phyloP scores from a whole-genome alignment of 1,140 invertebrate species.

The Cyrtorhinus lividipennis region DNA sequence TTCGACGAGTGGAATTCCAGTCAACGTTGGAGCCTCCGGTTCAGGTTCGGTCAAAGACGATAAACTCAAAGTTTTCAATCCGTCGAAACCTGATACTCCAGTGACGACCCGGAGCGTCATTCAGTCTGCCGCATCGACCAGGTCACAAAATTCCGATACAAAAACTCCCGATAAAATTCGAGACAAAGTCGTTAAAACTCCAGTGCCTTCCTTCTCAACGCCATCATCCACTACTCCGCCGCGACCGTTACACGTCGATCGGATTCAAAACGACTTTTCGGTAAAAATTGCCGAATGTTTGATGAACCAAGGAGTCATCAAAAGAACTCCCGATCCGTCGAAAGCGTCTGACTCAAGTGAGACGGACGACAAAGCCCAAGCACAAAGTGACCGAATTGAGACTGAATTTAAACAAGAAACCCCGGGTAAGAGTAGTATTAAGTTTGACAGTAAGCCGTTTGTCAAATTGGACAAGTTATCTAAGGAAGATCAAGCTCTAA shows the following conservation, averaged over 20 bases:
- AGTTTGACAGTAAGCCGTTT: background rate
- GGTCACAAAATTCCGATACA: background rate
- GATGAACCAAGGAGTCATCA: background rate
- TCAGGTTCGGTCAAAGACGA: background rate
- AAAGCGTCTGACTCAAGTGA: background rate
- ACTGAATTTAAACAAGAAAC: background rate
- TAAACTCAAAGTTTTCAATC: background rate
- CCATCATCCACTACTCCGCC: slow-evolving; percentile 12
- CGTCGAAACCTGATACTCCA: background rate
- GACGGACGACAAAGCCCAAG: background rate
- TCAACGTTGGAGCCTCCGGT: background rate
- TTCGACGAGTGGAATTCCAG: background rate
- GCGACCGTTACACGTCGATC: slow-evolving; percentile 4
- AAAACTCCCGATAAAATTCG: background rate
- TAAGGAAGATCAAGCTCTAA: slow-evolving; percentile 38
- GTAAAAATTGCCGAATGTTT: slow-evolving; percentile 1
- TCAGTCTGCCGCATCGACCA: background rate
- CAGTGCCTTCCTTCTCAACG: slow-evolving; percentile 13
- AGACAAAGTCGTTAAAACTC: background rate
- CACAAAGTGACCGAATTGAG: background rate
- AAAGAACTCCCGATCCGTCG: background rate
- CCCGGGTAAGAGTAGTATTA: background rate
- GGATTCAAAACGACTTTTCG: slow-evolving; percentile 2
- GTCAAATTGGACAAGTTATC: background rate
- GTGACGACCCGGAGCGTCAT: background rate